A percentile compares a stretch with the other conserved stretches of the same genome.
These are phyloP conservation scores for Calameuta pallipes DNA, from an alignment of 2,888 invertebrate genomes.

Conservation along the genomic window DNA sequence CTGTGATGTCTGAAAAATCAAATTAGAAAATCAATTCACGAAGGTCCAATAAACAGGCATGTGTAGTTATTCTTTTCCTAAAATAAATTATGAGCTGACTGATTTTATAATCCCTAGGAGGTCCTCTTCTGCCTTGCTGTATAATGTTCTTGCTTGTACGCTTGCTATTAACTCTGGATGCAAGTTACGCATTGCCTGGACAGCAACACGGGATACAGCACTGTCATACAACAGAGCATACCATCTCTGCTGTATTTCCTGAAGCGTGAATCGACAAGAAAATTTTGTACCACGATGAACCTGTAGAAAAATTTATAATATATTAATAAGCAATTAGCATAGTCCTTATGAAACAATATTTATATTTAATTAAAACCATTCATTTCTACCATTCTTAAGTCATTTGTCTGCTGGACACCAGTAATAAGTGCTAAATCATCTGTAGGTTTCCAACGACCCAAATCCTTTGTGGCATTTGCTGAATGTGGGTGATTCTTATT, in stretches of 20 bases:
- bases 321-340: background rate
- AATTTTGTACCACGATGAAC: conserved; percentile 95
- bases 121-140: conserved; percentile 90
- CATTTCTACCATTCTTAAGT: conserved; percentile 72
- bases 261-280: conserved; percentile 92
- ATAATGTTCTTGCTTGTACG: conserved; percentile 89
- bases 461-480: conserved; percentile 79
- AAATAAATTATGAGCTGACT: conserved; percentile 66
- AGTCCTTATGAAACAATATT: background rate
- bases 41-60: background rate
- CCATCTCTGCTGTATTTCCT: conserved; percentile 96
- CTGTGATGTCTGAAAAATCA: conserved; percentile 72
- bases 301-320: conserved; percentile 57
- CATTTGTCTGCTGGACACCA: conserved; percentile 92
- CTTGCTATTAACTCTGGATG: conserved; percentile 90
- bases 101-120: conserved; percentile 84
- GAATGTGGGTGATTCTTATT: conserved; percentile 77
- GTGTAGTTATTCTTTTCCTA: background rate
- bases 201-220: conserved; percentile 90
- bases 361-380: background rate
- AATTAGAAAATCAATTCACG: background rate
- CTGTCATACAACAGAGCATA: conserved; percentile 95
- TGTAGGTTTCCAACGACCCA: conserved; percentile 96
- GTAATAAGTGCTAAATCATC: conserved; percentile 95
- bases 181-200: conserved; percentile 92